These are phyloP conservation scores for Chrosomus eos DNA, from an alignment of 2,797 vertebrate genomes.

Conservation along the genomic window DNA sequence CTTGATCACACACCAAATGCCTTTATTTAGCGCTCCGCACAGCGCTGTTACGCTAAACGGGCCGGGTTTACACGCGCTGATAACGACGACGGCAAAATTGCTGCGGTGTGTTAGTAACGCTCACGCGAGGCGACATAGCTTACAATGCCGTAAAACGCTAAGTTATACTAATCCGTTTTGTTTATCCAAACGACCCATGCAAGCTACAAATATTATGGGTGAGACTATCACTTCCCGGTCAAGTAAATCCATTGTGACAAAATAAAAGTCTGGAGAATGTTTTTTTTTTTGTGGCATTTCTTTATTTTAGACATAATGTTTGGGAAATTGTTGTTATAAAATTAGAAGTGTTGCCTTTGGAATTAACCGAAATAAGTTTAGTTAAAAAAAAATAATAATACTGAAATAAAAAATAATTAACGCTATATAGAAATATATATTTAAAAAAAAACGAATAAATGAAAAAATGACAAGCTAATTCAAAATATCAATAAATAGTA, in stretches of 20 bases:
- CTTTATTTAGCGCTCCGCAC: constrained; percentile 69
- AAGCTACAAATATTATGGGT: constrained; percentile 64
- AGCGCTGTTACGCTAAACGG: constrained; percentile 69
- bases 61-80: constrained; percentile 42
- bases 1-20: constrained; percentile 28
- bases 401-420: background rate
- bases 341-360: background rate
- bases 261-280: constrained; percentile 50
- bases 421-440: background rate
- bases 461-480: background rate
- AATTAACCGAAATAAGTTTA: background rate
- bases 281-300: background rate
- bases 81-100: constrained; percentile 48
- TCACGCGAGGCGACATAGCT: constrained; percentile 55
- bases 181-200: constrained; percentile 75
- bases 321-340: background rate
- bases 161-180: constrained; percentile 71
- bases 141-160: constrained; percentile 46
- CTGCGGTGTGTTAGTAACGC: constrained; percentile 25
- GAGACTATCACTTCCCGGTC: constrained; percentile 74
- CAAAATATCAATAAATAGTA: background rate
- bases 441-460: background rate
- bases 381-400: background rate
- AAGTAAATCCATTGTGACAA: constrained; percentile 17
- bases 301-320: constrained; percentile 10